Conservation (phyloP, 2,113 vertebrate species). For the Cynoglossus semilaevis region DNA sequence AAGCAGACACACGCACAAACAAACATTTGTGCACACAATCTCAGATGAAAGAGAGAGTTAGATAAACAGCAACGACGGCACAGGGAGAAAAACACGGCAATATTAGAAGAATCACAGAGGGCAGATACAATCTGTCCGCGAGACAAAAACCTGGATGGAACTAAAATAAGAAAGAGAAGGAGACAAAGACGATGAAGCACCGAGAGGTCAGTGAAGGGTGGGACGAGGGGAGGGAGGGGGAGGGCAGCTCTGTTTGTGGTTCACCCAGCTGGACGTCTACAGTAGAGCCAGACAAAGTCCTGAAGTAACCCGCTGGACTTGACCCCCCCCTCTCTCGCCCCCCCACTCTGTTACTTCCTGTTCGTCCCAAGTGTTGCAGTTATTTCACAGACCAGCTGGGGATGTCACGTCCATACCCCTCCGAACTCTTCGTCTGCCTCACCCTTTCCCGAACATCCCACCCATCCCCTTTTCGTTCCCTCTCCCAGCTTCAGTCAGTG, state of each 20-base stretch:
- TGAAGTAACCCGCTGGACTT: slow-evolving; percentile 71
- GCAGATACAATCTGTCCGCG: slow-evolving; percentile 39
- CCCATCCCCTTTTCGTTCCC: slow-evolving; percentile 21
- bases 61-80: slow-evolving; percentile 51
- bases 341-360: slow-evolving; percentile 73
- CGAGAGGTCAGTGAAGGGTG: background rate
- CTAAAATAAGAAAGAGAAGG: slow-evolving; percentile 26
- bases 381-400: slow-evolving; percentile 78
- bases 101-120: slow-evolving; percentile 34
- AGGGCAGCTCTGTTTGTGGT: slow-evolving; percentile 55
- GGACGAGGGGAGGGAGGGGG: slow-evolving; percentile 16
- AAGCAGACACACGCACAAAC: slow-evolving; percentile 55
- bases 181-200: slow-evolving; percentile 36
- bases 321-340: slow-evolving; percentile 43
- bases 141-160: slow-evolving; percentile 10
- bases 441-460: slow-evolving; percentile 9
- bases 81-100: slow-evolving; percentile 71
- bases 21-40: slow-evolving; percentile 53
- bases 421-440: slow-evolving; percentile 14
- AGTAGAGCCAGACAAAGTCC: slow-evolving; percentile 65
- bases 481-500: slow-evolving; percentile 63
- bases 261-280: slow-evolving; percentile 74
- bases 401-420: slow-evolving; percentile 73
- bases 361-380: slow-evolving; percentile 46
- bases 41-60: slow-evolving; percentile 53